Percentiles rank a stretch among this genome's conserved stretches.
phyloP scores from a whole-genome alignment of 2,113 vertebrate species.

The Eolophus roseicapilla region DNA sequence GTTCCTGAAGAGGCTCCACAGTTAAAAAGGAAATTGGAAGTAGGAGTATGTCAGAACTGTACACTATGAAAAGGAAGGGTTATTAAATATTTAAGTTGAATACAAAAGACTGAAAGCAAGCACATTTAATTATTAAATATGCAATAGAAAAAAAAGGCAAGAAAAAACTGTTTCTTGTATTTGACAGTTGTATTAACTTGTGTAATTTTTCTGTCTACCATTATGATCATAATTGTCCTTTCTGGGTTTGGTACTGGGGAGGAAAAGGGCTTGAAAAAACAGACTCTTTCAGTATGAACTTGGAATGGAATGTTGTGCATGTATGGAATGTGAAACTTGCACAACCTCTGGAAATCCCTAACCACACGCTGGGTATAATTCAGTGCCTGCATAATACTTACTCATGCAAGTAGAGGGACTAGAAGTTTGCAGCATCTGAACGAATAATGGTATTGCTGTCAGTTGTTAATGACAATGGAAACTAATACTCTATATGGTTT shows the following conservation, averaged over 20 bases:
- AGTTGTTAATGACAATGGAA: neutral
- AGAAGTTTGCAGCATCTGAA: neutral
- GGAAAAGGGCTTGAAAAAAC: neutral
- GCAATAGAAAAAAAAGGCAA: neutral
- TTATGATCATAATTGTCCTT: neutral
- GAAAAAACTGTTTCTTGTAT: neutral
- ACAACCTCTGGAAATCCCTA: neutral
- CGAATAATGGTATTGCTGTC: neutral
- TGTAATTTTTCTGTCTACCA: neutral
- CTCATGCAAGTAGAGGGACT: neutral
- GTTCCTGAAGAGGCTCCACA: neutral
- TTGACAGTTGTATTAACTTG: neutral
- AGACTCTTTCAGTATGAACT: neutral
- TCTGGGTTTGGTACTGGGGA: neutral
- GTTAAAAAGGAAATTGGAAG: neutral
- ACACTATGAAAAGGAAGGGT: neutral
- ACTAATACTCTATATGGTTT: neutral
- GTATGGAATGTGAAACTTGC: neutral
- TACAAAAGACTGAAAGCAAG: neutral
- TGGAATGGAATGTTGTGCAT: neutral
- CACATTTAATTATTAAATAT: neutral
- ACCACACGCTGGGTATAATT: neutral
- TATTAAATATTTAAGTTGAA: neutral
- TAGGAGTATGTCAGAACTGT: neutral
- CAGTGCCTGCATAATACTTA: neutral